A percentile compares a stretch with the other conserved stretches of the same genome.
phyloP scores from a whole-genome alignment of 2,113 vertebrate species.

The Channa maculata region DNA sequence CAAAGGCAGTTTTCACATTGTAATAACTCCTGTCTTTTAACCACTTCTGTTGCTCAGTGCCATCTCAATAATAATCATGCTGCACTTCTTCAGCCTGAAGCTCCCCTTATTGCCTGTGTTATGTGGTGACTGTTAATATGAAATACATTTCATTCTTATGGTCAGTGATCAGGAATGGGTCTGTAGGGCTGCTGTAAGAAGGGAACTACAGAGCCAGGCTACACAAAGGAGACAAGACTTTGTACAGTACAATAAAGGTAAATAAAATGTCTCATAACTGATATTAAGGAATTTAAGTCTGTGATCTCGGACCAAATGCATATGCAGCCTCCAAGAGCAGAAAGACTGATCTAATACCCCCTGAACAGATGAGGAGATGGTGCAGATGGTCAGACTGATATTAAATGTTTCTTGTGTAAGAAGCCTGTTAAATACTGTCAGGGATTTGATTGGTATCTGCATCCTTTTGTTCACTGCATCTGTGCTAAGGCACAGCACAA shows the following conservation, averaged over 20 bases:
- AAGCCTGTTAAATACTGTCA: conserved; percentile 25
- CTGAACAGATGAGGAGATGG: background rate
- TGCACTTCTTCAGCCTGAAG: conserved; percentile 48
- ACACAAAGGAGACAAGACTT: conserved; percentile 28
- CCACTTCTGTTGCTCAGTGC: conserved; percentile 56
- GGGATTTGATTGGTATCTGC: conserved; percentile 21
- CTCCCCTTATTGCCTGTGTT: conserved; percentile 52
- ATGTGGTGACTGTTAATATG: conserved; percentile 56
- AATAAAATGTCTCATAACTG: conserved; percentile 35
- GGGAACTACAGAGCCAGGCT: conserved; percentile 4
- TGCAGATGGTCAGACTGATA: conserved; percentile 35
- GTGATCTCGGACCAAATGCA: background rate
- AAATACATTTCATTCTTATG: conserved; percentile 55
- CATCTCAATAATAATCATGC: conserved; percentile 43
- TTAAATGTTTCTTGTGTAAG: conserved; percentile 30
- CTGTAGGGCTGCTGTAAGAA: conserved; percentile 39
- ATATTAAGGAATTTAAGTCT: conserved; percentile 20
- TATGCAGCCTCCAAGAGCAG: background rate
- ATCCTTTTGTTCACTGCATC: conserved; percentile 29
- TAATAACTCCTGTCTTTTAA: conserved; percentile 4
- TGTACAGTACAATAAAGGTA: conserved; percentile 46
- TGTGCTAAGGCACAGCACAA: conserved; percentile 8
- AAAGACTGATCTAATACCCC: background rate
- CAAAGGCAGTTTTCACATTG: conserved; percentile 14
- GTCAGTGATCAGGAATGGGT: conserved; percentile 64